Percentiles rank a stretch among this genome's conserved stretches.
Evolutionary conservation across 2,888 invertebrate genomes (phyloP).

Genomic region (Drosophila peninsularis): DNA sequence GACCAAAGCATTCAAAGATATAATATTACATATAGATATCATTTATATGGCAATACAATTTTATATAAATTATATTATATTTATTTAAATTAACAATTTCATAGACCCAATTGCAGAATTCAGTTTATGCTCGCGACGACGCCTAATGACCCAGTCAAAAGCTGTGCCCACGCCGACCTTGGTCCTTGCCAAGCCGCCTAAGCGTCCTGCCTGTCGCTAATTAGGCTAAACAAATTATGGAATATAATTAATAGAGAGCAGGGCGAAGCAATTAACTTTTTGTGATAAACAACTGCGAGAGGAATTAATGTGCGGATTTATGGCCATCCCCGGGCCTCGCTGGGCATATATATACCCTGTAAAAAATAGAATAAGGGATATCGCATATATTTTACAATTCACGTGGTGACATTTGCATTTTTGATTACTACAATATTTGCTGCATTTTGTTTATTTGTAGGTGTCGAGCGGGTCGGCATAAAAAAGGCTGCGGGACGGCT

Average conservation of each 20-base stretch:
- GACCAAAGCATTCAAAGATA: too few species aligned
- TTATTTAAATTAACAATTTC: background rate
- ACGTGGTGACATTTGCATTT: constrained; percentile 72
- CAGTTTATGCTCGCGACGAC: background rate
- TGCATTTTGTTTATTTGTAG: constrained; percentile 46
- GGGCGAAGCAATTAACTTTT: constrained; percentile 72
- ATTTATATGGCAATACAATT: too few species aligned
- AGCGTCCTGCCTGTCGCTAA: constrained; percentile 42
- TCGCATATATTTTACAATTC: constrained; percentile 52
- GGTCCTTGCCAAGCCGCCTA: constrained; percentile 6
- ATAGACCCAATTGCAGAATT: constrained; percentile 8
- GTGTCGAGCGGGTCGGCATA: constrained; percentile 43
- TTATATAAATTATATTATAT: too few species aligned
- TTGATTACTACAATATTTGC: constrained; percentile 70
- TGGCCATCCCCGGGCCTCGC: constrained; percentile 8
- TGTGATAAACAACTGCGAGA: constrained; percentile 57
- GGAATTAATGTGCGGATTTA: constrained; percentile 59
- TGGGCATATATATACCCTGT: background rate
- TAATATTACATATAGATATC: too few species aligned
- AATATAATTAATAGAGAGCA: constrained; percentile 74
- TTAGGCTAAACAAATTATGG: constrained; percentile 76
- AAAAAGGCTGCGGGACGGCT: constrained; percentile 35
- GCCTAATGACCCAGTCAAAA: constrained; percentile 20
- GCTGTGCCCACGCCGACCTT: constrained; percentile 8
- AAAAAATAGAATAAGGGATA: background rate